phyloP scores from a whole-genome alignment of 2,888 invertebrate genomes.

The Drymonia ruficornis region DNA sequence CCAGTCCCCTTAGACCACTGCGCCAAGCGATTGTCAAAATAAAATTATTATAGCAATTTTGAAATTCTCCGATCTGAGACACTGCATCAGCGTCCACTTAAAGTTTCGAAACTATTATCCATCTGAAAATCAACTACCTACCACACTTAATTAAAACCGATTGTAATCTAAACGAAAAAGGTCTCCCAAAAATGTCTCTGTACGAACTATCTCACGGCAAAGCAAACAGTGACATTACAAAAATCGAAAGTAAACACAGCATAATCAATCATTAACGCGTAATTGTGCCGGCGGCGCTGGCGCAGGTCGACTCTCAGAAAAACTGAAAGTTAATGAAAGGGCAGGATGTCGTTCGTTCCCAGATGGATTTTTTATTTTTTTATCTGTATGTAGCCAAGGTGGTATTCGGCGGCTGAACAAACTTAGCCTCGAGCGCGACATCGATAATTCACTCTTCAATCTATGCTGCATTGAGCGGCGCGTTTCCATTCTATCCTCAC shows the following conservation, averaged over 20 bases:
- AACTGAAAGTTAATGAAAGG: conserved; percentile 69
- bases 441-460: conserved; percentile 79
- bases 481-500: conserved; percentile 63
- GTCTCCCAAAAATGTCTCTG: conserved; percentile 11
- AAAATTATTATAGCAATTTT: too few relatives aligned
- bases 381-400: conserved; percentile 61
- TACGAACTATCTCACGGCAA: conserved; percentile 47
- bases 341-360: conserved; percentile 71
- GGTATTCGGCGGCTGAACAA: conserved; percentile 71
- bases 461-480: conserved; percentile 52
- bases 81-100: background rate
- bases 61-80: background rate
- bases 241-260: conserved; percentile 72
- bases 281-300: conserved; percentile 52
- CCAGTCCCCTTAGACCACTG: too few relatives aligned
- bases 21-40: too few relatives aligned
- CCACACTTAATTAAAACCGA: background rate
- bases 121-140: background rate
- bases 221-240: conserved; percentile 66
- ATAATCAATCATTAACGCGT: conserved; percentile 78
- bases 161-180: conserved; percentile 5
- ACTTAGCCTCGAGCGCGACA: conserved; percentile 73
- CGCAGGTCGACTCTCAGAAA: conserved; percentile 48
- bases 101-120: background rate
- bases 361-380: conserved; percentile 55